Evolutionary conservation across 1,140 invertebrate genomes (phyloP).

Genomic region (Muscidifurax raptorellus): DNA sequence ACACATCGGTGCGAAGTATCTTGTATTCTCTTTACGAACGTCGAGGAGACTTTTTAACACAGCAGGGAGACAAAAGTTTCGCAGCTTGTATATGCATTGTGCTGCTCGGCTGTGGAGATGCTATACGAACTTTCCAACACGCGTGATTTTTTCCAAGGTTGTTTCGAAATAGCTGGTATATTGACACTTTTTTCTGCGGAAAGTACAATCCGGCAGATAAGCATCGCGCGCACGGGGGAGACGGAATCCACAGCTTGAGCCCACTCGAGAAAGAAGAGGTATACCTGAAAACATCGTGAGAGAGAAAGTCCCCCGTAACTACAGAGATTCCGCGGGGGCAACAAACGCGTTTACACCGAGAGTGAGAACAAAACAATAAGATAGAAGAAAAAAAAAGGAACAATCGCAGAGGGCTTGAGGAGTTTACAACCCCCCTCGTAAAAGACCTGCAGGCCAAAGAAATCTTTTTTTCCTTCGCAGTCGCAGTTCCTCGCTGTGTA

Average conservation of each 20-base stretch:
- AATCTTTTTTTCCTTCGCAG: background rate
- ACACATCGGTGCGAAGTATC: conserved; percentile 8
- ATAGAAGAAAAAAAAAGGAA: background rate
- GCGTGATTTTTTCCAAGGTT: background rate
- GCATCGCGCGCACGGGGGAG: background rate
- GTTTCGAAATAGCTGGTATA: background rate
- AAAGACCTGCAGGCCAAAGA: conserved; percentile 13
- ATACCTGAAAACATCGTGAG: background rate
- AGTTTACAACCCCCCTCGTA: conserved; percentile 7
- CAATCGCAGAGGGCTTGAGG: background rate
- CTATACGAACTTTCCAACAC: background rate
- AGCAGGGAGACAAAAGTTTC: background rate
- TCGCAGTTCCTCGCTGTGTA: no score
- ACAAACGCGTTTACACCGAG: conserved; percentile 3
- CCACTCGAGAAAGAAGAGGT: background rate
- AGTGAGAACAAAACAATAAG: background rate
- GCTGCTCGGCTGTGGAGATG: background rate
- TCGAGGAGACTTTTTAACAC: background rate
- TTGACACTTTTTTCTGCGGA: background rate
- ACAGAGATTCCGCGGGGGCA: background rate
- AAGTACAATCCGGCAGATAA: background rate
- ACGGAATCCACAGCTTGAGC: background rate
- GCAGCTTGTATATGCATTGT: background rate
- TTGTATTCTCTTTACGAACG: background rate
- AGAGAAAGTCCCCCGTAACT: conserved; percentile 27